Conservation (phyloP, 2,888 invertebrate species). For the Allygus modestus region DNA sequence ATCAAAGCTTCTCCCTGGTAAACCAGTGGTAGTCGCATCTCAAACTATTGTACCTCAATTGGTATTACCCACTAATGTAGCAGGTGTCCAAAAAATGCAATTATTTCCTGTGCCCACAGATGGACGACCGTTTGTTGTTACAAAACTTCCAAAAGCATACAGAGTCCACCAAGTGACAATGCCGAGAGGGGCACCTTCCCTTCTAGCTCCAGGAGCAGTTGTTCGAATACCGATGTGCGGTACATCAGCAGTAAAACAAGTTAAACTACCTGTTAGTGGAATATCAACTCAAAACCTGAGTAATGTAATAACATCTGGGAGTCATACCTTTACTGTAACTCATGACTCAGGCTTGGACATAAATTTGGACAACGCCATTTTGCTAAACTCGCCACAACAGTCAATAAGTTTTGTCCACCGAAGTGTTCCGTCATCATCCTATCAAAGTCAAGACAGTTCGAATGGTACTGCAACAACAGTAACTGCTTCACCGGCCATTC, state of each 20-base stretch:
- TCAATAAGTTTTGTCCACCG: slow-evolving; percentile 75
- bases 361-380: slow-evolving; percentile 72
- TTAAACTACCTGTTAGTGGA: slow-evolving; percentile 70
- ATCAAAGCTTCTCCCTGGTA: slow-evolving; percentile 70
- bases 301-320: slow-evolving; percentile 72
- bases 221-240: slow-evolving; percentile 68
- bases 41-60: slow-evolving; percentile 69
- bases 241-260: slow-evolving; percentile 68
- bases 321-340: slow-evolving; percentile 69
- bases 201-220: slow-evolving; percentile 67
- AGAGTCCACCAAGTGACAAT: slow-evolving; percentile 71
- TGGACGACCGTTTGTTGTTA: slow-evolving; percentile 70
- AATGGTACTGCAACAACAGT: slow-evolving; percentile 13
- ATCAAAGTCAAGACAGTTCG: slow-evolving; percentile 41
- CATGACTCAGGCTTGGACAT: slow-evolving; percentile 69
- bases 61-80: slow-evolving; percentile 66
- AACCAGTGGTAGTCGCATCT: slow-evolving; percentile 70
- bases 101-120: slow-evolving; percentile 70
- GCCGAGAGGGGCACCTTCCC: slow-evolving; percentile 68
- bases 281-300: slow-evolving; percentile 74
- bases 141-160: slow-evolving; percentile 70
- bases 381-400: slow-evolving; percentile 72
- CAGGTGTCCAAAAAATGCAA: slow-evolving; percentile 67
- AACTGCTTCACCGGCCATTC: background rate
- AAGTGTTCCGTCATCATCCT: slow-evolving; percentile 41